Evolutionary conservation across 1,140 invertebrate species (phyloP), one percentile per base, ranked within the genome.

Genomic region (Centruroides sculpturatus): DNA sequence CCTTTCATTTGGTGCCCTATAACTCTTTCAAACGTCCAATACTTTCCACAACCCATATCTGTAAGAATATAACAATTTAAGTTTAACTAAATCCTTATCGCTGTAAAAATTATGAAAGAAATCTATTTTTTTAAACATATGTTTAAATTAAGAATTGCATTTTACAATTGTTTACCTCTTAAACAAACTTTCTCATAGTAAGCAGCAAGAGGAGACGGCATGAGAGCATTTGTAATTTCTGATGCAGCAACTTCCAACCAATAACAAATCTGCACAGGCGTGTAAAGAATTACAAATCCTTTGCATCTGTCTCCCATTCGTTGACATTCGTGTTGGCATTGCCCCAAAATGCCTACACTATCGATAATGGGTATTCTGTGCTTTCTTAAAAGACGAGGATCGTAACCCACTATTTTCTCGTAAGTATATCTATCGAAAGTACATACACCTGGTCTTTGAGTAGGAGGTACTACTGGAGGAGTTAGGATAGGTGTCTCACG

Each of bases 141-240:
- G 23, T 23, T 23, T 23, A 3, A 41, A 6, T 41, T 41, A 41
- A 41, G 5, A 41, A 41, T 41, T 41, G 3, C 8, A 41, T 8
- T 41, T 41, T 41, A 4, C 7, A 41, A 41, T 4, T 41, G 41
- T 55, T 67, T 66, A 75, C 73, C 73, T 66, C 67, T 61, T 34
- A 77, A 61, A 64, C 78, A 79, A 47, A 79, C 75, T 66, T 79
- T 79, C 64, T 79, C 77, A 66, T 75, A 78, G 64, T 78, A 78
- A 34, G 75, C 70, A 4, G 74, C 69, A 57, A 75, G 72, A 0
- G 72, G 64, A 6, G 73, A 66, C 4, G 75, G 68, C 35, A 69
- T 69, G 6, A 79, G 70, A 12, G 68, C 64, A 9, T 68, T 68
- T 7, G 69, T 64, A n/a, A 77, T 72, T 48, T 61, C 66, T n/a